phyloP scores from a whole-genome alignment of 2,888 invertebrate genomes.

The Leptopilina syphax region DNA sequence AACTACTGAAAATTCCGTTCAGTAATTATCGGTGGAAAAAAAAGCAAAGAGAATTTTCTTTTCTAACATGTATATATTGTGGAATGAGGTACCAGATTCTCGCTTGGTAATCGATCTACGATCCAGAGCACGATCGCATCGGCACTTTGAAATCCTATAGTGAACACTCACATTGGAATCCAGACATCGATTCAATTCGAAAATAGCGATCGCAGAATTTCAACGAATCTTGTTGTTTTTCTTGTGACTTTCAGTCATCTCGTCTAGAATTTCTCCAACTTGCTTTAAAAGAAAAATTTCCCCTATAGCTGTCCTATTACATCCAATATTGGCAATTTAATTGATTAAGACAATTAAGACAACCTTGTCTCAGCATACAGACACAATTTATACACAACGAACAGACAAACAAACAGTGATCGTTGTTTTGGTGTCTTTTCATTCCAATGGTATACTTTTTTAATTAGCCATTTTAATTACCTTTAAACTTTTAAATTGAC shows the following conservation, averaged over 20 bases:
- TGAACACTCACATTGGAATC: slow-evolving; percentile 20
- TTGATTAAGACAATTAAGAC: slow-evolving; percentile 38
- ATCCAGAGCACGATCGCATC: slow-evolving; percentile 31
- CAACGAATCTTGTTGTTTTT: slow-evolving; percentile 25
- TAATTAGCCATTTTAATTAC: background rate
- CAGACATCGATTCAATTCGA: slow-evolving; percentile 31
- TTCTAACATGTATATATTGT: background rate
- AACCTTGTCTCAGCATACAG: background rate
- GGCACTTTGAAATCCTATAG: slow-evolving; percentile 35
- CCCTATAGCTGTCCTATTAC: background rate
- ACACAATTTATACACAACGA: no score
- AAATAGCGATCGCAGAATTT: slow-evolving; percentile 29
- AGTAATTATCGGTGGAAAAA: background rate
- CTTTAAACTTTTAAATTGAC: background rate
- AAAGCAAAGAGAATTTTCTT: background rate
- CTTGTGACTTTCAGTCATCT: slow-evolving; percentile 35
- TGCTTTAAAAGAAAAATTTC: slow-evolving; percentile 16
- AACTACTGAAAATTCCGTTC: no score
- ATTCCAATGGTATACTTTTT: slow-evolving; percentile 1
- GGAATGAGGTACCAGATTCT: slow-evolving; percentile 15
- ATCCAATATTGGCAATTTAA: slow-evolving; percentile 16
- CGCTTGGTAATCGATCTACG: slow-evolving; percentile 23
- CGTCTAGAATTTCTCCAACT: slow-evolving; percentile 28
- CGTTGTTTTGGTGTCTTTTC: background rate
- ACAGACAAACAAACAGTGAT: background rate